Evolutionary conservation across 2,113 vertebrate species (phyloP).

Genomic region (Hepsetus odoe): DNA sequence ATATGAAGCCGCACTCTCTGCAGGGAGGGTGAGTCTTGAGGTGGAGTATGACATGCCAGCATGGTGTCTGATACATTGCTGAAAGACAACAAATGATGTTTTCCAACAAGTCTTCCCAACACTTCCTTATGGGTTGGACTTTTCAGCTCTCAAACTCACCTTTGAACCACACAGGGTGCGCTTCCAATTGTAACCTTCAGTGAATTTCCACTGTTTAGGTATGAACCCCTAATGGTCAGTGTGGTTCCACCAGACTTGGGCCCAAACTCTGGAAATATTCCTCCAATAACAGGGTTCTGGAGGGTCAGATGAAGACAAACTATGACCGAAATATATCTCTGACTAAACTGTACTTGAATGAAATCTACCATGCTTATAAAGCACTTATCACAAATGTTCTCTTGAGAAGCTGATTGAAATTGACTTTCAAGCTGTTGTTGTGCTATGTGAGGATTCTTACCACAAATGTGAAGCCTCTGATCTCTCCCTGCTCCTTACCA

Average conservation of each 20-base stretch:
- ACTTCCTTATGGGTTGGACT: too few relatives aligned
- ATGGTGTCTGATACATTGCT: constrained; percentile 60
- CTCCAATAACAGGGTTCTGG: constrained; percentile 86
- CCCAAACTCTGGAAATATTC: constrained; percentile 88
- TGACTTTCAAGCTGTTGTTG: background rate
- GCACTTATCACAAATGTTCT: too few relatives aligned
- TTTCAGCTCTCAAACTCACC: constrained; percentile 72
- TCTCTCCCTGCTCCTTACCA: constrained; percentile 71
- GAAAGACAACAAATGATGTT: background rate
- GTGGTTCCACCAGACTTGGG: constrained; percentile 89
- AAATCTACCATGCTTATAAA: background rate
- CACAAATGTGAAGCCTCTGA: constrained; percentile 86
- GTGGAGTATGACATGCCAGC: constrained; percentile 87
- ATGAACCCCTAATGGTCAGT: constrained; percentile 86
- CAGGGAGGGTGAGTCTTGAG: constrained; percentile 71
- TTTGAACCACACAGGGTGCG: constrained; percentile 83
- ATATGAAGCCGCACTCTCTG: constrained; percentile 82
- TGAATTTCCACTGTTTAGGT: constrained; percentile 85
- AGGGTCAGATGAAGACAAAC: constrained; percentile 30
- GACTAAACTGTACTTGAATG: background rate
- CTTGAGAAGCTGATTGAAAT: too few relatives aligned
- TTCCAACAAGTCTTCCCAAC: too few relatives aligned
- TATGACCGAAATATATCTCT: background rate
- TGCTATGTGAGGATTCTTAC: constrained; percentile 50
- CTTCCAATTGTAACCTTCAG: constrained; percentile 85